phyloP scores from a whole-genome alignment of 1,140 invertebrate genomes.

The Lordiphosa collinella region DNA sequence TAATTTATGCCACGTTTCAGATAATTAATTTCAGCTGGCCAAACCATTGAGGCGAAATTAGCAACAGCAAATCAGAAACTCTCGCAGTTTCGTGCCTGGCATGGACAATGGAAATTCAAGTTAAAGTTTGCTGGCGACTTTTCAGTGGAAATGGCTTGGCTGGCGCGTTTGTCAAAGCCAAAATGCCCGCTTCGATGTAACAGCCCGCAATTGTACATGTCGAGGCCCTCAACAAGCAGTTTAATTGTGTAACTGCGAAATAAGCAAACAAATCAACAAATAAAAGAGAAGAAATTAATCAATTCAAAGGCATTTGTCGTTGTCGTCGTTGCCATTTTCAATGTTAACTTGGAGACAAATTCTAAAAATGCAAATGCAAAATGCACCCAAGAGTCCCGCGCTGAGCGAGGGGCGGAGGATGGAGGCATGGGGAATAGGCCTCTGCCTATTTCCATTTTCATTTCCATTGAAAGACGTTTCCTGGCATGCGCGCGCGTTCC shows the following conservation, averaged over 20 bases:
- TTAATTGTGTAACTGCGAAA: conserved; percentile 40
- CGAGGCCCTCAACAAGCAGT: conserved; percentile 19
- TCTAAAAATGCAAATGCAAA: conserved; percentile 7
- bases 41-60: conserved; percentile 12
- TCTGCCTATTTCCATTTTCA: conserved; percentile 33
- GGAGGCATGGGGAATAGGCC: background rate
- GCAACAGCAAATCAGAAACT: conserved; percentile 17
- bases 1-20: conserved; percentile 49
- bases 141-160: conserved; percentile 41
- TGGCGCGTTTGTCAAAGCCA: conserved; percentile 29
- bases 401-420: no score
- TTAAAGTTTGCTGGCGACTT: conserved; percentile 10
- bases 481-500: conserved; percentile 14
- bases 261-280: background rate
- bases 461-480: conserved; percentile 55
- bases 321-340: conserved; percentile 27
- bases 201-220: conserved; percentile 3
- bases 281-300: conserved; percentile 25
- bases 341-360: conserved; percentile 26
- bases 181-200: no score
- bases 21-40: conserved; percentile 50
- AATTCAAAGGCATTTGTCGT: conserved; percentile 32
- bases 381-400: conserved; percentile 13
- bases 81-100: conserved; percentile 27
- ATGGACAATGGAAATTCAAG: conserved; percentile 18